These are phyloP conservation scores for Crotophaga sulcirostris DNA, from an alignment of 2,113 vertebrate species.

Conservation along the genomic window DNA sequence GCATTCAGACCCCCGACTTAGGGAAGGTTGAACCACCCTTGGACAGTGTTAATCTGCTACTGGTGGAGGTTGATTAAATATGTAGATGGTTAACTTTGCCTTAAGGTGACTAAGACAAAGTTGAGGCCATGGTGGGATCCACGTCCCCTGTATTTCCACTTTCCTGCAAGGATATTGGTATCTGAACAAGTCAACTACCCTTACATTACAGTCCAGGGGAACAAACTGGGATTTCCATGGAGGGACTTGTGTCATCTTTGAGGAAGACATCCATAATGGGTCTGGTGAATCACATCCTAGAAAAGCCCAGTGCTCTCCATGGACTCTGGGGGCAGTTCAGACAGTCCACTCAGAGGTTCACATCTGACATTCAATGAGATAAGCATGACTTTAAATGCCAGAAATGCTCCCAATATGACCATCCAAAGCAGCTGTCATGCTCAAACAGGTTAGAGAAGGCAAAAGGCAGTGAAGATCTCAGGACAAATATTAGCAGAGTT, in stretches of 20 bases:
- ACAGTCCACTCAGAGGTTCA: not conserved
- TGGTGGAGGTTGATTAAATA: not conserved
- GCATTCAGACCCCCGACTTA: not conserved
- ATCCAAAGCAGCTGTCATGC: not conserved
- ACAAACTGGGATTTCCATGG: rapidly evolving
- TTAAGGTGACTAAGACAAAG: not conserved
- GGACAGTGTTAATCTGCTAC: not conserved
- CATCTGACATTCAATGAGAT: not conserved
- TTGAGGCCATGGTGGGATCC: not conserved
- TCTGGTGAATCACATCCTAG: not conserved
- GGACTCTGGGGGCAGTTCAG: not conserved
- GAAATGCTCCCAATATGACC: not conserved
- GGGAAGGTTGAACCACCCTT: not conserved
- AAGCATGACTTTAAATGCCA: not conserved
- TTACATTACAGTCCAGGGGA: not conserved
- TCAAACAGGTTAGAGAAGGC: not conserved
- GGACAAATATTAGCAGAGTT: not conserved
- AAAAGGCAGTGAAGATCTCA: not conserved
- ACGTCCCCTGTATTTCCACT: not conserved
- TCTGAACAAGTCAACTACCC: not conserved
- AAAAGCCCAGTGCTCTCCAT: not conserved
- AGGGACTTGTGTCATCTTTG: not conserved
- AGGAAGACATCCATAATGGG: not conserved
- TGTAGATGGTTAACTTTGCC: not conserved
- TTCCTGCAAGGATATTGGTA: not conserved